Percentiles rank a stretch among this genome's conserved stretches.
These are phyloP conservation scores for Campylorhamphus procurvoides DNA, from an alignment of 2,113 vertebrate genomes.

Conservation along the genomic window DNA sequence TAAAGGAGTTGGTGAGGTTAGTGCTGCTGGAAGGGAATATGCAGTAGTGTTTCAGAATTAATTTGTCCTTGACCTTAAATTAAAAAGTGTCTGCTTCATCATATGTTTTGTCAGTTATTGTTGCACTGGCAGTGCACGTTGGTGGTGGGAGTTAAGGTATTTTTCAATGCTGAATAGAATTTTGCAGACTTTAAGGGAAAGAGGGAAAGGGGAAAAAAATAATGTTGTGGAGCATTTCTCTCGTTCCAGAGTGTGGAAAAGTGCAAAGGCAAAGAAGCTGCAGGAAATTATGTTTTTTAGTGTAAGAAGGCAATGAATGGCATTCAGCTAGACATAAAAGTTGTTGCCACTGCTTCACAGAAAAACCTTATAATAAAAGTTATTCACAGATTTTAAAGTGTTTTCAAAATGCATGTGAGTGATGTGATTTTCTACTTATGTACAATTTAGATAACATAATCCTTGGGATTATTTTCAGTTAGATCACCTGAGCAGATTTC, in stretches of 20 bases:
- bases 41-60: background rate
- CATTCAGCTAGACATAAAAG: background rate
- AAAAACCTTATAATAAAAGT: background rate
- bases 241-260: background rate
- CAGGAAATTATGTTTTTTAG: background rate
- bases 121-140: background rate
- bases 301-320: background rate
- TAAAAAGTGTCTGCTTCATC: background rate
- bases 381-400: background rate
- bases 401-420: background rate
- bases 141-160: background rate
- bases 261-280: background rate
- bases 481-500: background rate
- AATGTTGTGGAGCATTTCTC: background rate
- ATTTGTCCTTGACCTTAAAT: background rate
- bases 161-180: background rate
- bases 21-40: background rate
- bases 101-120: background rate
- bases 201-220: fast-evolving
- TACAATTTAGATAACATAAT: background rate
- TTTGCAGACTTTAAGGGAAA: background rate
- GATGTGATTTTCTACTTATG: background rate
- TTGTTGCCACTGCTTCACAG: background rate
- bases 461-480: background rate
- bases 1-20: background rate